phyloP scores from a whole-genome alignment of 2,888 invertebrate species.

The Euspilapteryx auroguttella region DNA sequence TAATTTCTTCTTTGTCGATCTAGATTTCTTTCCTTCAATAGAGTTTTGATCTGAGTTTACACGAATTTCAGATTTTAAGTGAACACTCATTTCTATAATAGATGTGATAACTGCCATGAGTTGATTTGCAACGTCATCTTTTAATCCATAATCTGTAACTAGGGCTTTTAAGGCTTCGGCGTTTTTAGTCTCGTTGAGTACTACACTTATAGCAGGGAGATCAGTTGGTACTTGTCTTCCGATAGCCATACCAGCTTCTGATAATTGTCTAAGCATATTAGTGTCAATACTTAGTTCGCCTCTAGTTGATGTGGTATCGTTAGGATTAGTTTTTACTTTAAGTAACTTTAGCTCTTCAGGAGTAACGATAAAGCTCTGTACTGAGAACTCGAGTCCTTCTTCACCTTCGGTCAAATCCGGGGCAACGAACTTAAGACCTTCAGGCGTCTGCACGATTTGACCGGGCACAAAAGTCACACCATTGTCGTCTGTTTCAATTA shows the following conservation, averaged over 20 bases:
- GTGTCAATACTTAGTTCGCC: conserved; percentile 67
- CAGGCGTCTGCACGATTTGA: conserved; percentile 73
- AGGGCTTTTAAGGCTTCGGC: conserved; percentile 50
- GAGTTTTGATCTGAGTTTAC: conserved; percentile 17
- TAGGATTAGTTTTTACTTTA: conserved; percentile 53
- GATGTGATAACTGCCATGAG: conserved; percentile 50
- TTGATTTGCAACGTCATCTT: conserved; percentile 55
- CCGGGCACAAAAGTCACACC: conserved; percentile 77
- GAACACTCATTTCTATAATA: conserved; percentile 54
- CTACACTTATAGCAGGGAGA: conserved; percentile 63
- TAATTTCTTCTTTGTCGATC: conserved; percentile 25
- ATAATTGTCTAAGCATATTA: conserved; percentile 65
- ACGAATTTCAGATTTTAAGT: conserved; percentile 40
- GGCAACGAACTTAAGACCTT: conserved; percentile 70
- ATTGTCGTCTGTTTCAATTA: conserved; percentile 70
- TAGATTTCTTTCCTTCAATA: conserved; percentile 24
- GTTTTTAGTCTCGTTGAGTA: conserved; percentile 49
- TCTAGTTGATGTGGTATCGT: conserved; percentile 50
- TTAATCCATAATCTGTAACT: conserved; percentile 47
- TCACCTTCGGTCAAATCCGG: conserved; percentile 69
- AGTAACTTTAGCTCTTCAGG: conserved; percentile 50
- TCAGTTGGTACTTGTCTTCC: conserved; percentile 65
- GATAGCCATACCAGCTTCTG: conserved; percentile 70
- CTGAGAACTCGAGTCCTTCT: conserved; percentile 69
- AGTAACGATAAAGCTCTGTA: conserved; percentile 67